Conservation (phyloP, 2,113 vertebrate species). For the Otus sunia region DNA sequence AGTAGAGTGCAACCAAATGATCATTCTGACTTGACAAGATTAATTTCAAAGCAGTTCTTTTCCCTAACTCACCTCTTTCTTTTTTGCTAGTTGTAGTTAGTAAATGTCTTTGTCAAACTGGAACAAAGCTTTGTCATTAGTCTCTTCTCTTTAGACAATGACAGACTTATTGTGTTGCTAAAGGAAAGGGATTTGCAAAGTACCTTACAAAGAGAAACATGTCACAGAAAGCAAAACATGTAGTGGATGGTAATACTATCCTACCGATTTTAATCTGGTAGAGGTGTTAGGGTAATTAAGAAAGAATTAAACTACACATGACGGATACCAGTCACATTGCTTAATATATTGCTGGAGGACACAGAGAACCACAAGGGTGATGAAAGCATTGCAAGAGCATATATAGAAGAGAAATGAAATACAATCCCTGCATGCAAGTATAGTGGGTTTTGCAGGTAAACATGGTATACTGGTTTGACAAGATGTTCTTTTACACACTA, state of each 20-base stretch:
- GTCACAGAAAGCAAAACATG: not conserved
- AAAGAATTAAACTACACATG: not conserved
- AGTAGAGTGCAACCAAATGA: conserved; percentile 31
- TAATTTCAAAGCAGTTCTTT: conserved; percentile 38
- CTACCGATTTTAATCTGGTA: not conserved
- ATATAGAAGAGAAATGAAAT: not conserved
- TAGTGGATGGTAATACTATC: not conserved
- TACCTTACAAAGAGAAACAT: not conserved
- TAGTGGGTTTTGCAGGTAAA: not conserved
- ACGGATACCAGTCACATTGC: not conserved
- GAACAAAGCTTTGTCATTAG: not conserved
- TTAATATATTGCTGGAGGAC: not conserved
- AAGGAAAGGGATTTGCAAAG: conserved; percentile 24
- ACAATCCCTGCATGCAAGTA: not conserved
- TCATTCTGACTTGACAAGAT: conserved; percentile 28
- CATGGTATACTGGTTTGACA: not conserved
- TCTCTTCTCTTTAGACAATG: not conserved
- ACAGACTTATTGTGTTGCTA: not conserved
- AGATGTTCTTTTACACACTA: not conserved
- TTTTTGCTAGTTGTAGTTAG: conserved; percentile 3
- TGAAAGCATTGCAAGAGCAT: not conserved
- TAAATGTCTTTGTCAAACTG: not conserved
- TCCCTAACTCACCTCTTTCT: not conserved
- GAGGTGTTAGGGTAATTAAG: not conserved
- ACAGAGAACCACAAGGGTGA: not conserved